Base-by-base conservation (phyloP, 2,113 vertebrate species). In the Salvelinus alpinus region DNA sequence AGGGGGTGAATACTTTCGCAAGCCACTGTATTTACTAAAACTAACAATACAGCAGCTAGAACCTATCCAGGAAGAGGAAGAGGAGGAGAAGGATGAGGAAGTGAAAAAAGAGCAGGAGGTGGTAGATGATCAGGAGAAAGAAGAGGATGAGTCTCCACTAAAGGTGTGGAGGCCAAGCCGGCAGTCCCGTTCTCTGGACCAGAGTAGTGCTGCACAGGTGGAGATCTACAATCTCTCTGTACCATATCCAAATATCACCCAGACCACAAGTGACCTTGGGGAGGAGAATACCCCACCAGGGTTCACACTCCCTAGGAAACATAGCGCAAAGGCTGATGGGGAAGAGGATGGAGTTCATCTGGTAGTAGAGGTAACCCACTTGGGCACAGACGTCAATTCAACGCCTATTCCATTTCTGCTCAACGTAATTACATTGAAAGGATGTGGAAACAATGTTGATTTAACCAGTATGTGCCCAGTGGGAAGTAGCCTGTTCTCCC, bases 121-220 rank as follows among this genome's bases (percentile, higher is more conserved):
- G 7, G 34, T 38, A 8, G 38, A 38, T n/a, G 34, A 70, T 22
- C 6, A 67, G 34, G 9, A 44, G 8, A 38, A 38, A 38, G 38
- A 38, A 38, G 38, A 38, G 38, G 38, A 44, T 12, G 38, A 44
- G 38, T 11, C 38, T 44, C 38, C 38, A 44, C 9, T 44, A 12
- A 44, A 13, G n/a, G 75, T 72, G 64, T n/a, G 22, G 8, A 54
- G 74, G 25, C 31, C 64, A 9, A 51, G 54, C 5, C 57, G 54
- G 3, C 29, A 14, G 31, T 80, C 69, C 38, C 6, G 14, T 38
- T 70, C 59, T 4, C 38, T 59, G 38, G 57, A 73, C 29, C 71
- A 73, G 57, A 81, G 79, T 64, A 71, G 65, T 4, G 65, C 66
- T 20, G 34, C 54, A 2, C 24, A 20, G n/a, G n/a, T 69, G 14